phyloP scores from a whole-genome alignment of 2,113 vertebrate genomes.

The Rattus norvegicus region GRCr8 NC_086028.1:107281501-107282000 shows the following conservation, averaged over 20 bases:
- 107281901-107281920: not conserved
- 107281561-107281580: not conserved
- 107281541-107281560: not conserved
- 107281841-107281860: not conserved
- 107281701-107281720: not conserved
- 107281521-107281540: not conserved
- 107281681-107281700: too few relatives aligned
- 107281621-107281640: not conserved
- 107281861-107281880: not conserved
- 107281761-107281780: not conserved
- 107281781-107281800: not conserved
- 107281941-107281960: not conserved
- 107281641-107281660: not conserved
- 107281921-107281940: not conserved
- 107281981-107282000: not conserved
- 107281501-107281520: not conserved
- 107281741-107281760: not conserved
- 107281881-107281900: not conserved
- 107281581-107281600: accelerated
- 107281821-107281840: not conserved
- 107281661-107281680: not conserved
- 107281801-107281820: not conserved
- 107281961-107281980: not conserved
- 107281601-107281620: not conserved
- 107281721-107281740: not conserved